Evolutionary conservation across 2,113 vertebrate species (phyloP), one percentile per base, ranked within the genome.

Genomic region (Gymnarchus niloticus): DNA sequence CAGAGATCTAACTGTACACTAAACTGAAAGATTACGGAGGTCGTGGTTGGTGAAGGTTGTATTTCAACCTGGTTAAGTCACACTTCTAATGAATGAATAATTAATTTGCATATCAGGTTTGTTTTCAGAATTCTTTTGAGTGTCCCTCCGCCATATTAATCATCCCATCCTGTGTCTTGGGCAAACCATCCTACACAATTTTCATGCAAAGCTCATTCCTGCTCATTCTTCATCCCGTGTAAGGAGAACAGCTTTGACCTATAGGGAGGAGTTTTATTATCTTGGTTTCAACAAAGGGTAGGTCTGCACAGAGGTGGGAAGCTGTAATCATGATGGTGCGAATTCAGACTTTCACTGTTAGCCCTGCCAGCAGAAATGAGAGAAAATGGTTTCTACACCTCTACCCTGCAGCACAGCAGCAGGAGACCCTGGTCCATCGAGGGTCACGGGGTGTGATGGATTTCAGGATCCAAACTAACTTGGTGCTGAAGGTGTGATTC

Each of bases 271-370:
- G 28, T 48, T 77, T 48, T 14, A 77, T 48, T 77, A 77, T 48
- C 44, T 23, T 77, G 37, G 23, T 52, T 52, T 57, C 51, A 48
- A 57, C 56, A 54, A 81, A 56, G n/a, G 12, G 48, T 33, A 28
- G 69, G 54, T 48, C 76, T 33, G 12, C 56, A 28, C 57, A 46
- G 41, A 49, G 12, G 61, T 69, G 61, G 61, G 41, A 37, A 59
- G 1, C 37, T 77, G 73, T 7, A 44, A 8, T 37, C 37, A 48
- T 48, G 41, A 19, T 77, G 37, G 73, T 48, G 73, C 23, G 73
- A 77, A 48, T 78, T 78, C 17, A 48, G 37, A 77, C 37, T 77
- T 77, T n/a, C 76, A 48, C 76, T 46, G 76, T 48, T 78, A 78
- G 76, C 46, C 9, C 41, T 48, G 37, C 76, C 17, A 12, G 21